Evolutionary conservation across 2,113 vertebrate species (phyloP).

Genomic region (Vulpes lagopus): DNA sequence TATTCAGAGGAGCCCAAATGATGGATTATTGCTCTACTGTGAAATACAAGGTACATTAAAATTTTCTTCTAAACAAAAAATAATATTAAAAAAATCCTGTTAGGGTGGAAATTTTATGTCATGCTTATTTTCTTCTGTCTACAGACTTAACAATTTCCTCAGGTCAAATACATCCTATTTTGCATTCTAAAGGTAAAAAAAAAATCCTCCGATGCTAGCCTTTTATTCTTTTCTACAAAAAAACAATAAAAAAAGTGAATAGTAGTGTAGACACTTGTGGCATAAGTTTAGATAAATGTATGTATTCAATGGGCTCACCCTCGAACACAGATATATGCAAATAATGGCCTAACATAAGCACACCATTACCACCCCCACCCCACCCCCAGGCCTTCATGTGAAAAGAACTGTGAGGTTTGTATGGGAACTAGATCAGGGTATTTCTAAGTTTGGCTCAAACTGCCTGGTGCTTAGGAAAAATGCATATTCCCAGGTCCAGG

Average conservation of each 20-base stretch:
- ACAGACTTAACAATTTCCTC: neutral
- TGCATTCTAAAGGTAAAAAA: neutral
- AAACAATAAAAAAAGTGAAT: neutral
- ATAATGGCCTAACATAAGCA: neutral
- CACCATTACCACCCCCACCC: neutral
- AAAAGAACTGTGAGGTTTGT: neutral
- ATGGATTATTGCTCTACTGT: neutral
- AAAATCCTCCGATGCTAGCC: neutral
- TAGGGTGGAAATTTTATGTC: neutral
- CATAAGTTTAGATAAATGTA: neutral
- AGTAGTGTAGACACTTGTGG: neutral
- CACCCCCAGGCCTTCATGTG: neutral
- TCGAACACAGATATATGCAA: neutral
- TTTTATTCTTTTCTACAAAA: conserved; percentile 31
- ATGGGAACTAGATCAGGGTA: neutral
- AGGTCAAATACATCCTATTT: conserved; percentile 7
- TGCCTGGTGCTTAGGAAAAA: neutral
- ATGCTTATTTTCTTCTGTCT: neutral
- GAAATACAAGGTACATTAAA: conserved; percentile 17
- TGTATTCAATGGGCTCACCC: neutral
- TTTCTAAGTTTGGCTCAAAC: neutral
- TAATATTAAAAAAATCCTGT: neutral
- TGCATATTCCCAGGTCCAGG: neutral
- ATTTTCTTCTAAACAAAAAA: conserved; percentile 39
- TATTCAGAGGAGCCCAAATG: neutral